Evolutionary conservation across 2,888 invertebrate genomes (phyloP), one percentile per base, ranked within the genome.

Genomic region (Thecophora atra): DNA sequence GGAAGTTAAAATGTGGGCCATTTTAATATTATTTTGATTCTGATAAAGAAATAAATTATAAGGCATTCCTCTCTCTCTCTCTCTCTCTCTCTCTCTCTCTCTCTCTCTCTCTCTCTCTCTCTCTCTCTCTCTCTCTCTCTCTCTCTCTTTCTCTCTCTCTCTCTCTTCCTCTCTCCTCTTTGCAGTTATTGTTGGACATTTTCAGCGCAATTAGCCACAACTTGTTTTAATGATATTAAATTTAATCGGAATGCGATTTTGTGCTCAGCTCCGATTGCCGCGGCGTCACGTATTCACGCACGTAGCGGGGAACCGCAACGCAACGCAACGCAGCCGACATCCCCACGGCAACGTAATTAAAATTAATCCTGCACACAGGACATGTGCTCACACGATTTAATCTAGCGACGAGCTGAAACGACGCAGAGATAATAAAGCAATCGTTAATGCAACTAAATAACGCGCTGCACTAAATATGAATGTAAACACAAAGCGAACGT

Each of bases 201-300:
- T 69, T 44, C 60, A 26, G 60, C 60, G 19, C 60, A 69, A 69
- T 69, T 69, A 60, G 54, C 15, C 60, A 17, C 47, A 21, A 65
- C 47, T 51, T 65, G 47, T 65, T 37, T 37, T 13, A 19, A 51
- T 65, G 26, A 21, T 47, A 65, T 65, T 24, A 65, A 65, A 65
- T 65, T 65, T 51, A 30, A 67, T 67, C 56, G 37, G 37, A 70
- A 64, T 63, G 63, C 37, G 54, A 63, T 70, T 70, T 70, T 62
- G 63, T 42, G 63, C 63, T 17, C 51, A 63, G 63, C 52, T 37
- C 37, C 2, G 37, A 37, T 11, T 11, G 37, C 37, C 37, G 37
- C 1, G 11, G 37, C 37, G 37, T 37, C 37, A 37, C 37, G 37
- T 37, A 37, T 37, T 11, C 37, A 37, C 37, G 37, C 37, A 37